Percentiles rank a stretch among this genome's conserved stretches.
Evolutionary conservation across 2,888 invertebrate genomes (phyloP).

Genomic region (Syrista parreyssii): DNA sequence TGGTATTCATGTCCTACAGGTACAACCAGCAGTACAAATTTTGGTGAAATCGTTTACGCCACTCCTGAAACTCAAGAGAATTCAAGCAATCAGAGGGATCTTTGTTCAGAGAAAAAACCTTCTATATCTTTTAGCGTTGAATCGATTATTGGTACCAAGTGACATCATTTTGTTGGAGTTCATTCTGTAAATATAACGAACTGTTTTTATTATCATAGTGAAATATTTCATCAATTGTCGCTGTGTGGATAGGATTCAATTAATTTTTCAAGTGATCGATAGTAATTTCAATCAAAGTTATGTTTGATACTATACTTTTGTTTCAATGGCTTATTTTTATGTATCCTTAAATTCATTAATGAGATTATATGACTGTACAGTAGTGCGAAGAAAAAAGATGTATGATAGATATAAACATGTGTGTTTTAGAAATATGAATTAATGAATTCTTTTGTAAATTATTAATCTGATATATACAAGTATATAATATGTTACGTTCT

Average conservation of each 20-base stretch:
- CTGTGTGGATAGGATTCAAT: neutral
- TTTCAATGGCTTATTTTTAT: neutral
- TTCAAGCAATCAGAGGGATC: neutral
- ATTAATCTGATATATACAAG: too few species aligned
- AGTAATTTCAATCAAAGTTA: neutral
- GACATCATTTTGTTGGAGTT: slow-evolving; percentile 6
- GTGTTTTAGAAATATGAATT: neutral
- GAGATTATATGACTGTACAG: neutral
- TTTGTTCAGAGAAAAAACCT: slow-evolving; percentile 49
- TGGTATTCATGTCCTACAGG: slow-evolving; percentile 44
- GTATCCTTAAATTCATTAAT: neutral
- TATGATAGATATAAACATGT: neutral
- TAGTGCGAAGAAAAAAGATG: neutral
- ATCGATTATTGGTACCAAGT: slow-evolving; percentile 60
- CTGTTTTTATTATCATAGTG: neutral
- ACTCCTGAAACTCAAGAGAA: neutral
- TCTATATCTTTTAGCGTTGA: slow-evolving; percentile 61
- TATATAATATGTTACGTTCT: too few species aligned
- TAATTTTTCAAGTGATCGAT: neutral
- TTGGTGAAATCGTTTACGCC: slow-evolving; percentile 23
- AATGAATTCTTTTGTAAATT: too few species aligned
- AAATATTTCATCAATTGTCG: neutral
- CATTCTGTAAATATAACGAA: neutral
- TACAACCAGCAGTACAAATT: slow-evolving; percentile 25
- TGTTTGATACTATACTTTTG: neutral